Evolutionary conservation across 2,888 invertebrate species (phyloP).

Genomic region (Pseudeuparius sepicola): DNA sequence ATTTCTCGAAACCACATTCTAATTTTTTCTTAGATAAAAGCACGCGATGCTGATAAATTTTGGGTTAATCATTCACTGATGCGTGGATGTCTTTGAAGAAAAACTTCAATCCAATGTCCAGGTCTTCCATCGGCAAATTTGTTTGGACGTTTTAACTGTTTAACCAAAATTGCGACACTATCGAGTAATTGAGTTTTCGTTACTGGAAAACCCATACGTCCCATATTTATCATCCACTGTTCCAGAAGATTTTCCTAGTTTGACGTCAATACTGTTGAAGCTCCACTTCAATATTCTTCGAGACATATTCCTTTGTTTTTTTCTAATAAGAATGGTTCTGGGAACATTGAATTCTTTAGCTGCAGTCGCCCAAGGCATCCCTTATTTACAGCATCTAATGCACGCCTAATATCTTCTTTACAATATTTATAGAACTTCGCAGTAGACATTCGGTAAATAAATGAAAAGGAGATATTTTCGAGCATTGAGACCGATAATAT

Average conservation of each 20-base stretch:
- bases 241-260: conserved; percentile 4
- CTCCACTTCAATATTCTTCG: no score
- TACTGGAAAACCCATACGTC: conserved; percentile 6
- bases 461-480: no score
- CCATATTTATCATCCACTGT: conserved; percentile 4
- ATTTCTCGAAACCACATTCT: no score
- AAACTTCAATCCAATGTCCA: conserved; percentile 30
- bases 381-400: no score
- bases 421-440: no score
- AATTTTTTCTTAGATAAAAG: no score
- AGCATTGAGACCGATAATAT: no score
- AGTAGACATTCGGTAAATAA: no score
- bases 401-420: no score
- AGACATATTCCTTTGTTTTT: no score
- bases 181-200: conserved; percentile 24
- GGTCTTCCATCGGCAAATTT: conserved; percentile 28
- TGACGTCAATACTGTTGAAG: conserved; percentile 2
- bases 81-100: conserved; percentile 30
- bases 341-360: conserved; percentile 5
- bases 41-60: conserved; percentile 11
- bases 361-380: no score
- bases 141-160: conserved; percentile 17
- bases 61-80: conserved; percentile 26
- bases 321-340: no score
- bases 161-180: conserved; percentile 23